Evolutionary conservation across 1,140 invertebrate species (phyloP).

Genomic region (Dreissena polymorpha): DNA sequence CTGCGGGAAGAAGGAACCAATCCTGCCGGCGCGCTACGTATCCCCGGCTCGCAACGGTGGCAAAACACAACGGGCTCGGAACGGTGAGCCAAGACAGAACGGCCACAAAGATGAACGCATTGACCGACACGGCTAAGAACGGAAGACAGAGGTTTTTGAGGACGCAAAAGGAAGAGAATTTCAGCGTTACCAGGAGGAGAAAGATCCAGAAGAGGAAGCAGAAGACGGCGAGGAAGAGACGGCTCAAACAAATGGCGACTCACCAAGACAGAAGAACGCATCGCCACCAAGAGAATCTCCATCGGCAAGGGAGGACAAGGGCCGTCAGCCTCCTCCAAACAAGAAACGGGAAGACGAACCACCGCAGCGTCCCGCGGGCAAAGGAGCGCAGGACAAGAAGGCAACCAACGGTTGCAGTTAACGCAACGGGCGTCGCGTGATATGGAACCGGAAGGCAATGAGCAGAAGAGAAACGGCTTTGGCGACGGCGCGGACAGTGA

Average conservation of each 20-base stretch:
- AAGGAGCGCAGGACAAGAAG: neutral
- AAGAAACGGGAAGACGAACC: neutral
- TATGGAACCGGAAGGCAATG: neutral
- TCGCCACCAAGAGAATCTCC: neutral
- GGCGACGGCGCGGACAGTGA: neutral
- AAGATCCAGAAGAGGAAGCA: constrained; percentile 17
- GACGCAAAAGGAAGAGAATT: constrained; percentile 15
- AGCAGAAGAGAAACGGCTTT: neutral
- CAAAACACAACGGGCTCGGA: neutral
- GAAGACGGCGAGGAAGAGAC: constrained; percentile 18
- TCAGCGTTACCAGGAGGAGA: neutral
- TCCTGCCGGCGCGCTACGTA: neutral
- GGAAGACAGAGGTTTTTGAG: neutral
- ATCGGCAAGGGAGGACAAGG: neutral
- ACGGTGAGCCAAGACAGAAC: constrained; percentile 14
- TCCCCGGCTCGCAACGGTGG: constrained; percentile 27
- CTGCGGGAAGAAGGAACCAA: constrained; percentile 6
- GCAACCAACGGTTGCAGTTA: neutral
- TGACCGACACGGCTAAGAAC: neutral
- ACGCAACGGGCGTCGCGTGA: neutral
- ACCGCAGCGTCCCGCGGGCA: neutral
- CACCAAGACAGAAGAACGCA: constrained; percentile 2
- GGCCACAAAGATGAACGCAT: neutral
- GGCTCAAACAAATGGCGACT: constrained; percentile 11
- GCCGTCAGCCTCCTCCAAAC: constrained; percentile 5